These are phyloP conservation scores for Amyelois transitella DNA, from an alignment of 1,140 invertebrate species.

Conservation along the genomic window DNA sequence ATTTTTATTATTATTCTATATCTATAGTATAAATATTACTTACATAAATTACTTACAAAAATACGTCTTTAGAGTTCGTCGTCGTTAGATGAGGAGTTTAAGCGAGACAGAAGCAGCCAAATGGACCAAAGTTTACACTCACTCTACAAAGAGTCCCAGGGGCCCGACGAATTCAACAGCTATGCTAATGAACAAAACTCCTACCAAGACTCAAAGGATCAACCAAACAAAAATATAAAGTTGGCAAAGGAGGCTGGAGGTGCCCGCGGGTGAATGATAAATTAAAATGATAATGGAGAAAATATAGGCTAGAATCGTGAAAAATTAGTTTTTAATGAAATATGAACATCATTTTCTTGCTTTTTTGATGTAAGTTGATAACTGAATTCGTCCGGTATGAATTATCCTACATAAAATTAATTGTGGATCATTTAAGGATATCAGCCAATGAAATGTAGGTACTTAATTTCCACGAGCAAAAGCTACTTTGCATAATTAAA, in stretches of 20 bases:
- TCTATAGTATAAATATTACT: background rate
- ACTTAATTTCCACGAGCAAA: too few relatives aligned
- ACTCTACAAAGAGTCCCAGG: slow-evolving; percentile 42
- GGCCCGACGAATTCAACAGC: slow-evolving; percentile 33
- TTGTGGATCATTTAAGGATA: too few relatives aligned
- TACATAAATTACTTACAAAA: background rate
- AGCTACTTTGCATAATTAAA: too few relatives aligned
- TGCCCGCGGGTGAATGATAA: background rate
- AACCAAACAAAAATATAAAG: background rate
- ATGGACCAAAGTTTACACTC: slow-evolving; percentile 41
- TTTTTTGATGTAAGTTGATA: too few relatives aligned
- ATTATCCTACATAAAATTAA: too few relatives aligned
- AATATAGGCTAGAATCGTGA: too few relatives aligned
- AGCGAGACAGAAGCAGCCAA: slow-evolving; percentile 24
- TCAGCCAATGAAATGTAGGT: too few relatives aligned
- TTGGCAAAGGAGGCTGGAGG: background rate
- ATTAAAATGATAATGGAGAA: too few relatives aligned
- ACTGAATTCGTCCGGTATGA: too few relatives aligned
- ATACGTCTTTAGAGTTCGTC: slow-evolving; percentile 28
- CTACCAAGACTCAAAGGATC: slow-evolving; percentile 11
- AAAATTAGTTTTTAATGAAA: too few relatives aligned
- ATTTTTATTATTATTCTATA: background rate
- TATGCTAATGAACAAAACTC: slow-evolving; percentile 26
- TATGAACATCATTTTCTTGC: too few relatives aligned
- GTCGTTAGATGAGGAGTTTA: slow-evolving; percentile 25